Conservation (phyloP, 2,888 invertebrate genomes). For the Lepidocyrtoides sp. region DNA sequence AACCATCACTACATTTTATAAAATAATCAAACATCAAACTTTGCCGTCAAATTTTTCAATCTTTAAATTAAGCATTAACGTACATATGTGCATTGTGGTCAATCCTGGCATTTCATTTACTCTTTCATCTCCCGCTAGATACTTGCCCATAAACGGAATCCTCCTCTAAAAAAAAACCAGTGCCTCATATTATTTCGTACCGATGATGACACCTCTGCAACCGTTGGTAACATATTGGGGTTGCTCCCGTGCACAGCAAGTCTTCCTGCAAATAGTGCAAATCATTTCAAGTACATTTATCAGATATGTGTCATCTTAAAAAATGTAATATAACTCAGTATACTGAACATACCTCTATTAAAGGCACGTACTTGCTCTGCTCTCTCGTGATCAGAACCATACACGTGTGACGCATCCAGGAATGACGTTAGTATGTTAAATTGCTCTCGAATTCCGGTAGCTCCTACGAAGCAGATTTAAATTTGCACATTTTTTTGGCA, state of each 20-base stretch:
- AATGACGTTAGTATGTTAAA: slow-evolving; percentile 85
- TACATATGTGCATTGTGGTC: slow-evolving; percentile 84
- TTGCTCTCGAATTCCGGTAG: slow-evolving; percentile 84
- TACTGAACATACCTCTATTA: slow-evolving; percentile 64
- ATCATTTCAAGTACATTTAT: not conserved
- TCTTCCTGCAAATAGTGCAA: slow-evolving; percentile 69
- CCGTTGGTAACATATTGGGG: slow-evolving; percentile 81
- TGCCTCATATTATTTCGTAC: not conserved
- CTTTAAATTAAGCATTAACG: not conserved
- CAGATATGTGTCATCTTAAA: not conserved
- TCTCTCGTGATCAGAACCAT: slow-evolving; percentile 83
- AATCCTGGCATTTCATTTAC: slow-evolving; percentile 85
- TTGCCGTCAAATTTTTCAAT: too few species aligned
- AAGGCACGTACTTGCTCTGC: slow-evolving; percentile 81
- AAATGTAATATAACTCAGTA: too few species aligned
- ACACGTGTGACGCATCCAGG: slow-evolving; percentile 84
- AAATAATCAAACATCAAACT: too few species aligned
- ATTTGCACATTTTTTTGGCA: not conserved
- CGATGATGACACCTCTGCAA: slow-evolving; percentile 78
- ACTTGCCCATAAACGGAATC: slow-evolving; percentile 83
- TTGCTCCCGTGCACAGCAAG: slow-evolving; percentile 73
- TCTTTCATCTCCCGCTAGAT: slow-evolving; percentile 84
- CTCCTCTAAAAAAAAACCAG: not conserved
- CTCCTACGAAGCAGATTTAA: too few species aligned
- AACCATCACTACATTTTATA: too few species aligned